Conservation (phyloP, 2,113 vertebrate species). For the Antechinus stuartii region DNA sequence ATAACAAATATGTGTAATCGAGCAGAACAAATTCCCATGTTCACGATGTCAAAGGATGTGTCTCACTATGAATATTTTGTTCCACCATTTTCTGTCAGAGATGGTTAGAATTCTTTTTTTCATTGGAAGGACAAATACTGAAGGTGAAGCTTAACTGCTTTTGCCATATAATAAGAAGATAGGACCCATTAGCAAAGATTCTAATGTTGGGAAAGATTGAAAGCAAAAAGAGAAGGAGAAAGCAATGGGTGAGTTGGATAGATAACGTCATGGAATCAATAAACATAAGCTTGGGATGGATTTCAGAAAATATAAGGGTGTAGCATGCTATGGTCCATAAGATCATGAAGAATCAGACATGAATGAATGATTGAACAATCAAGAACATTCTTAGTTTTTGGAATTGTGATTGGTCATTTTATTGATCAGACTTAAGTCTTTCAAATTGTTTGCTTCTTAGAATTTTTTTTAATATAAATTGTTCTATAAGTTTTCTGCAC, state of each 20-base stretch:
- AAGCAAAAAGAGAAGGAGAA: not conserved
- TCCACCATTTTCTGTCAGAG: not conserved
- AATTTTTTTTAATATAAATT: not conserved
- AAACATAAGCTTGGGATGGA: not conserved
- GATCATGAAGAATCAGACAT: not conserved
- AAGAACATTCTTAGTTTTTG: not conserved
- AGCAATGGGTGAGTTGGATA: not conserved
- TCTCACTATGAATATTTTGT: not conserved
- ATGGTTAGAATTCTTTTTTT: not conserved
- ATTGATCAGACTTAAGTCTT: not conserved
- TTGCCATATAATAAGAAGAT: not conserved
- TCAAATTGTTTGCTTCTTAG: not conserved
- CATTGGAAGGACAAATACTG: not conserved
- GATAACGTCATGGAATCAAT: not conserved
- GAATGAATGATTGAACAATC: not conserved
- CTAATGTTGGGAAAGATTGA: not conserved
- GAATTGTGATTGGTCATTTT: not conserved
- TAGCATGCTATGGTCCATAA: not conserved
- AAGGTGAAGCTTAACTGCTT: not conserved
- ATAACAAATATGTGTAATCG: not conserved
- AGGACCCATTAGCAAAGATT: not conserved
- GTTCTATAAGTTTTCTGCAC: not conserved
- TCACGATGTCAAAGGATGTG: not conserved
- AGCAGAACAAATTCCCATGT: not conserved
- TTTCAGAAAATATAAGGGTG: not conserved